Percentiles rank a stretch among this genome's conserved stretches.
These are phyloP conservation scores for Galbula dea DNA, from an alignment of 2,113 vertebrate species.

Conservation along the genomic window DNA sequence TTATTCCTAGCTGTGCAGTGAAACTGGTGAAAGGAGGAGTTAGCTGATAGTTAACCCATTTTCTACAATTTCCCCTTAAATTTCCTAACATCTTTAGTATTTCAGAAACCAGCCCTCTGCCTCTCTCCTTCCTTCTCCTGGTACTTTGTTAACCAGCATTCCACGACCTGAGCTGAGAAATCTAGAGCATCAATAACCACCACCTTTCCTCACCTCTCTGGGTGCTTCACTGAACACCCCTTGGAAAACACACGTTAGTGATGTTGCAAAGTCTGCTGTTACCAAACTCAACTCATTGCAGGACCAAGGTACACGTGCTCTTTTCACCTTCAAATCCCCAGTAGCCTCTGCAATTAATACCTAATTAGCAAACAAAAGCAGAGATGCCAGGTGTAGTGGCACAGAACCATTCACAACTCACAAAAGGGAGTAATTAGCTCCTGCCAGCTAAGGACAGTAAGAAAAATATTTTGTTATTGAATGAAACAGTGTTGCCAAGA, in stretches of 20 bases:
- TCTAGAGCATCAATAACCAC: slow-evolving; percentile 42
- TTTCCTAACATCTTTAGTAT: neutral
- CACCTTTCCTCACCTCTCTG: slow-evolving; percentile 41
- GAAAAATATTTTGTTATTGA: slow-evolving; percentile 49
- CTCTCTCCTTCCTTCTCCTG: neutral
- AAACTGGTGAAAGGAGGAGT: neutral
- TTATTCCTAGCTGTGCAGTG: neutral
- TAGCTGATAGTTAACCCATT: neutral
- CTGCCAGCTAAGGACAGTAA: slow-evolving; percentile 26
- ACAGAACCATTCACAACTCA: slow-evolving; percentile 47
- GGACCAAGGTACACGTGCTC: neutral
- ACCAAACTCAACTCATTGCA: neutral
- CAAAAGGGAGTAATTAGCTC: slow-evolving; percentile 66
- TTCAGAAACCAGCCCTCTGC: neutral
- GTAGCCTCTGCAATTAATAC: slow-evolving; percentile 65
- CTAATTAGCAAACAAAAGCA: slow-evolving; percentile 73
- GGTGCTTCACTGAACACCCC: neutral
- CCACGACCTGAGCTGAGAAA: neutral
- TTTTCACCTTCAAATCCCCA: slow-evolving; percentile 48
- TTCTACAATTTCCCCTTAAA: neutral
- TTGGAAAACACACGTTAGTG: neutral
- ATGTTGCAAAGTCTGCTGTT: neutral
- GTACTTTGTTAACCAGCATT: neutral
- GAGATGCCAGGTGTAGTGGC: slow-evolving; percentile 66
- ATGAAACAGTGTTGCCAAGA: slow-evolving; percentile 28